Conservation (phyloP, 2,113 vertebrate genomes). For the Myiozetetes cayanensis region DNA sequence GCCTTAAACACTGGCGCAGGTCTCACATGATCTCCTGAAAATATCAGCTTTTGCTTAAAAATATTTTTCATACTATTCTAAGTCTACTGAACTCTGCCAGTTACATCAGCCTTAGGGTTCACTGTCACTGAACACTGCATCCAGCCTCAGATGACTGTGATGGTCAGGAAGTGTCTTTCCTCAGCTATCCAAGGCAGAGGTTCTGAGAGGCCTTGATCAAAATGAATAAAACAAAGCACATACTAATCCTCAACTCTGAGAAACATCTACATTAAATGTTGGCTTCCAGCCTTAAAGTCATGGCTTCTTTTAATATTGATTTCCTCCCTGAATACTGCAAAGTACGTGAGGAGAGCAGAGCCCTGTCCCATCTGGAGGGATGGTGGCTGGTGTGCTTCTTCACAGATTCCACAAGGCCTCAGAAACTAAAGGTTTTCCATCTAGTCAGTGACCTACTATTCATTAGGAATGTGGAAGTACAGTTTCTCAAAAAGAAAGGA, state of each 20-base stretch:
- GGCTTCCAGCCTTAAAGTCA: background rate
- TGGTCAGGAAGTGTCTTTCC: background rate
- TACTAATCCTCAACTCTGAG: background rate
- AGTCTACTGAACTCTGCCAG: background rate
- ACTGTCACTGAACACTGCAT: background rate
- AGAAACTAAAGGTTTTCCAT: background rate
- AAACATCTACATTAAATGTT: background rate
- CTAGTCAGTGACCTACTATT: background rate
- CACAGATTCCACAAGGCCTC: background rate
- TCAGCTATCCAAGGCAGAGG: background rate
- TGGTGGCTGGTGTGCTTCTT: background rate
- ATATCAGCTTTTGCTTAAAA: background rate
- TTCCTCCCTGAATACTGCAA: background rate
- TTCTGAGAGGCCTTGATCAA: background rate
- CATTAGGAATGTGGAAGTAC: background rate
- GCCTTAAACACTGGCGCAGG: background rate
- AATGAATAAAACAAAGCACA: accelerated
- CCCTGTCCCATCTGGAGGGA: background rate
- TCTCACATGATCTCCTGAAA: background rate
- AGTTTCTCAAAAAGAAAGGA: background rate
- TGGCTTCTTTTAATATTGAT: background rate
- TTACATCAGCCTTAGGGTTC: background rate
- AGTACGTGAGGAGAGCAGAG: background rate
- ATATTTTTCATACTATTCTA: background rate
- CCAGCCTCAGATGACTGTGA: background rate